Evolutionary conservation across 2,888 invertebrate species (phyloP), one percentile per base, ranked within the genome.

Genomic region (Clepsis dumicolana): DNA sequence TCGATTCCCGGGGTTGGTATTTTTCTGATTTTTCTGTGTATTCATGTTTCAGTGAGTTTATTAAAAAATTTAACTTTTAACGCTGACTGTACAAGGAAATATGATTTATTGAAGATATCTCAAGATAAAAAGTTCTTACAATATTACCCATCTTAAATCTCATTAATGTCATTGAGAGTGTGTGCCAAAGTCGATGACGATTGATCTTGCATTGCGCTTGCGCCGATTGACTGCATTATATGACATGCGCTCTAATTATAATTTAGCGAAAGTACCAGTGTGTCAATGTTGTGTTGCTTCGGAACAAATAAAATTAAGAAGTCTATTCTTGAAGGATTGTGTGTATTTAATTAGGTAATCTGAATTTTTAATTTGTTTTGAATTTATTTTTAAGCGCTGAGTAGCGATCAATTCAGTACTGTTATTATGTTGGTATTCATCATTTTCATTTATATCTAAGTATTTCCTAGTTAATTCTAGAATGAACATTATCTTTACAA

Each of bases 231-330:
- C 74, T 65, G 68, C 72, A 72, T 77, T 78, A 79, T 80, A 73
- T 70, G 75, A 74, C 66, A 64, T 70, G 66, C 71, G 71, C 62
- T 72, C 84, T 87, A 86, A 84, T 79, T 80, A 81, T 88, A 84
- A 72, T 70, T 70, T 64, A 52, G 53, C 73, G 85, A 83, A 86
- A 86, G 85, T 82, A 81, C 78, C 75, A 86, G 77, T 86, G 82
- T 89, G 89, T 89, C 89, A 89, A 89, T 89, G 88, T 87, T 88
- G 77, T 83, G 82, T 81, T 82, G 81, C 79, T 77, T 71, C 74
- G 64, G 72, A 73, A 71, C 72, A 79, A 79, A 59, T 48, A 54
- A 61, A 70, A 52, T 27, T 18, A 50, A 57, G 14, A 44, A 48
- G 12, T 48, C 44, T 44, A 44, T 65, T 38, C 24, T 38, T 35